Percentiles rank a stretch among this genome's conserved stretches.
These are phyloP conservation scores for Polyodon spathula DNA, from an alignment of 2,113 vertebrate genomes.

Conservation along the genomic window DNA sequence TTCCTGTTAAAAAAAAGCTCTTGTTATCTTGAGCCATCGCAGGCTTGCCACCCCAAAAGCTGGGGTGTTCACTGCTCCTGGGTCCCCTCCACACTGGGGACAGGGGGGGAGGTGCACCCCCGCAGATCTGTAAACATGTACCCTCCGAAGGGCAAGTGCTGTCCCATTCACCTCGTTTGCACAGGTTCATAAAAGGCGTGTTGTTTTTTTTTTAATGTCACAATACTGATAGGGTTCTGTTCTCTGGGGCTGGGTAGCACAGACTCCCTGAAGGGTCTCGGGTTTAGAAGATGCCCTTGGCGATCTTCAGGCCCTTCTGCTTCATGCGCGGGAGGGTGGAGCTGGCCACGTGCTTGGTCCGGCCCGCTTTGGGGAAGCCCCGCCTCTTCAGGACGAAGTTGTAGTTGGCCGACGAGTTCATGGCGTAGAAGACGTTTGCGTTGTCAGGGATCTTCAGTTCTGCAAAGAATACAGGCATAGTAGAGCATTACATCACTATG, in stretches of 20 bases:
- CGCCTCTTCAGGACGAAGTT: slow-evolving; percentile 92
- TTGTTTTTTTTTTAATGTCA: not conserved
- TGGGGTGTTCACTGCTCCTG: not conserved
- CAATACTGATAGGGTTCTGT: not conserved
- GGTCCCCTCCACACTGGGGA: not conserved
- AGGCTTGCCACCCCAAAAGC: too few relatives aligned
- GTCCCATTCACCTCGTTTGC: not conserved
- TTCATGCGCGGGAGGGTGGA: slow-evolving; percentile 94
- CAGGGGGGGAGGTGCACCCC: not conserved
- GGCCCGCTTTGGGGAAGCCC: slow-evolving; percentile 63
- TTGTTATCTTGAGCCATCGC: too few relatives aligned
- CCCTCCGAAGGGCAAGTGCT: not conserved
- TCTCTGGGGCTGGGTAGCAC: not conserved
- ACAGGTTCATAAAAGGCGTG: not conserved
- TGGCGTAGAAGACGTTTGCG: slow-evolving; percentile 95
- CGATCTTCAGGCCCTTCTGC: slow-evolving; percentile 92
- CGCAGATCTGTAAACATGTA: not conserved
- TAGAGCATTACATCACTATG: too few relatives aligned
- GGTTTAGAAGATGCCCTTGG: slow-evolving; percentile 93
- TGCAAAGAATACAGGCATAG: too few relatives aligned
- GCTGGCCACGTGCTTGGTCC: slow-evolving; percentile 81
- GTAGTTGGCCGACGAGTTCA: slow-evolving; percentile 96
- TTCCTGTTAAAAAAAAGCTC: too few relatives aligned
- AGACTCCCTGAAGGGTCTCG: not conserved
- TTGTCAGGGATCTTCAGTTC: slow-evolving; percentile 94